These are phyloP conservation scores for Hesperia comma DNA, from an alignment of 2,888 invertebrate genomes.

Conservation along the genomic window DNA sequence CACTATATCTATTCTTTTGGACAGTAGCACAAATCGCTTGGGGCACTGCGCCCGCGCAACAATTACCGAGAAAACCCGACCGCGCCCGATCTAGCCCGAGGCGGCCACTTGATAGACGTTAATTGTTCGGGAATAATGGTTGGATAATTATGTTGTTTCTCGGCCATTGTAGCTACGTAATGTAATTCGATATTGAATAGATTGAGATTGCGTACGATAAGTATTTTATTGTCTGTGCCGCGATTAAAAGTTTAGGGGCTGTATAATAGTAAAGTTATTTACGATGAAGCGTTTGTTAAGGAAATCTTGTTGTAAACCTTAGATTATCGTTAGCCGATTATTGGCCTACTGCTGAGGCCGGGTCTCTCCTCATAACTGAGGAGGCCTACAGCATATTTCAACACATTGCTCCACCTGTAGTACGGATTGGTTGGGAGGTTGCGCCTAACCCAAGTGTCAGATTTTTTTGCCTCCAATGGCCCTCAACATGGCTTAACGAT, in stretches of 20 bases:
- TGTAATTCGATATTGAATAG: constrained; percentile 37
- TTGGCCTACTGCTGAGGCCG: too few relatives aligned
- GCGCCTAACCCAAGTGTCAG: too few relatives aligned
- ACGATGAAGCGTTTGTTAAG: too few relatives aligned
- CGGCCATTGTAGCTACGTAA: constrained; percentile 31
- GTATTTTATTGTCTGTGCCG: neutral
- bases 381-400: too few relatives aligned
- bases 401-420: too few relatives aligned
- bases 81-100: constrained; percentile 40
- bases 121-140: constrained; percentile 66
- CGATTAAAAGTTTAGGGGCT: neutral
- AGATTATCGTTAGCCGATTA: too few relatives aligned
- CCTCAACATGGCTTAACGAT: too few relatives aligned
- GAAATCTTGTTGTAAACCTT: too few relatives aligned
- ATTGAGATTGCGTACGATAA: constrained; percentile 29
- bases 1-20: constrained; percentile 39
- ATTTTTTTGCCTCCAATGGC: too few relatives aligned
- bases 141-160: constrained; percentile 55
- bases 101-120: constrained; percentile 64
- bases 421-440: too few relatives aligned
- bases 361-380: too few relatives aligned
- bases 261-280: too few relatives aligned
- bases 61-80: constrained; percentile 56
- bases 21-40: constrained; percentile 49
- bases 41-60: constrained; percentile 56